Conservation (phyloP, 2,113 vertebrate species). For the Chionis minor region DNA sequence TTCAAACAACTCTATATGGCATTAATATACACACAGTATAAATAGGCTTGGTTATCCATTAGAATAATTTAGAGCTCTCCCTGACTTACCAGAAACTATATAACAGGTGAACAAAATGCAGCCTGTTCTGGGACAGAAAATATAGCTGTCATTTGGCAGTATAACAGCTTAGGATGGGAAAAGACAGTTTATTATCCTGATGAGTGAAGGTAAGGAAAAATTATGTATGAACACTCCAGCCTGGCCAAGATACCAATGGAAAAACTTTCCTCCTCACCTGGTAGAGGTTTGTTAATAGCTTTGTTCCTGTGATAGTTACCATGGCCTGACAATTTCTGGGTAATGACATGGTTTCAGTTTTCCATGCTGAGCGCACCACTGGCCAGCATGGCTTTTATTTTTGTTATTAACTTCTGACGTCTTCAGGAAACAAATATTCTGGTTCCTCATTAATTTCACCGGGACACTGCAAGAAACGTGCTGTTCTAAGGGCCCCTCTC, state of each 20-base stretch:
- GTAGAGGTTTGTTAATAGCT: background rate
- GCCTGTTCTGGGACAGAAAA: background rate
- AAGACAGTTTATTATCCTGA: background rate
- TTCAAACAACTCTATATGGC: background rate
- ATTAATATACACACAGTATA: background rate
- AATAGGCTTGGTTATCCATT: background rate
- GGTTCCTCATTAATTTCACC: background rate
- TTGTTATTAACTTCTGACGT: background rate
- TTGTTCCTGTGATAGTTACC: background rate
- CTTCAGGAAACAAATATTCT: background rate
- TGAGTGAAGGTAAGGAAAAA: background rate
- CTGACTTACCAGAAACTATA: background rate
- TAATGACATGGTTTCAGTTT: background rate
- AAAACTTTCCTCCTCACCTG: background rate
- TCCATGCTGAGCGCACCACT: background rate
- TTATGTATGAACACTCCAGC: rapidly evolving
- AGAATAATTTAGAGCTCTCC: background rate
- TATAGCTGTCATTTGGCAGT: background rate
- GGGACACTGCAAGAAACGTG: background rate
- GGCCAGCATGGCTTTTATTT: background rate
- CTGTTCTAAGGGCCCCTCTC: background rate
- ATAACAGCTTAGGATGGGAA: background rate
- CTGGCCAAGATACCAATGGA: background rate
- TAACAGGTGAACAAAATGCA: background rate
- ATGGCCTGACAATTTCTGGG: background rate